Evolutionary conservation across 2,888 invertebrate species (phyloP), one percentile per base, ranked within the genome.

Genomic region (Arrhopalites spinosus): DNA sequence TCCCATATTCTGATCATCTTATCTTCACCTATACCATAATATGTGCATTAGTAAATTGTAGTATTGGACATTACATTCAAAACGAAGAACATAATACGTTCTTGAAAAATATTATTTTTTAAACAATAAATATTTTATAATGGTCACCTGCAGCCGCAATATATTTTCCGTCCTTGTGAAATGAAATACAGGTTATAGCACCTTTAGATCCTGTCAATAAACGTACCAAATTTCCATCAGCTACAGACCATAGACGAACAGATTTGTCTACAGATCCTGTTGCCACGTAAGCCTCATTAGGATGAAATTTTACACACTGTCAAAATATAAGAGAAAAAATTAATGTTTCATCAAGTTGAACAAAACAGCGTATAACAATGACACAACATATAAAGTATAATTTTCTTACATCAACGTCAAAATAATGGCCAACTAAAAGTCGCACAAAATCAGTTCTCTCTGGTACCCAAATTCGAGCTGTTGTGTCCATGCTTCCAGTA

Each of bases 231-330:
- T 91, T 91, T 15, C 93, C 95, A 84, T 93, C 93, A 78, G 92
- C 91, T 72, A 94, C 90, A 81, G 90, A 91, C 96, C 96, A 97
- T 83, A 97, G 86, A 45, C 96, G 89, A 67, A 96, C 91, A 53
- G 92, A 92, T 84, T 92, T 91, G 87, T 97, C 97, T n/a, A 92
- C 90, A 1, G 96, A 94, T 13, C 95, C 96, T 0, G 94, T 93
- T 50, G 94, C 95, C 81, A 96, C 85, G 85, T 97, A 96, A 83
- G 91, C 90, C 81, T 93, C 92, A 86, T 96, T 97, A 0, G 96
- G 95, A 87, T 97, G 97, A 87, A 97, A 96, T 83, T 91, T 91
- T n/a, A 94, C 89, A 84, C 91, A 90, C 92, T 92, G 85, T 61
- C 85, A 84, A 8, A 53, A 53, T 20, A 8, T n/a, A 53, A 78